These are phyloP conservation scores for Cacatua alba DNA, from an alignment of 2,113 vertebrate species.

Conservation along the genomic window DNA sequence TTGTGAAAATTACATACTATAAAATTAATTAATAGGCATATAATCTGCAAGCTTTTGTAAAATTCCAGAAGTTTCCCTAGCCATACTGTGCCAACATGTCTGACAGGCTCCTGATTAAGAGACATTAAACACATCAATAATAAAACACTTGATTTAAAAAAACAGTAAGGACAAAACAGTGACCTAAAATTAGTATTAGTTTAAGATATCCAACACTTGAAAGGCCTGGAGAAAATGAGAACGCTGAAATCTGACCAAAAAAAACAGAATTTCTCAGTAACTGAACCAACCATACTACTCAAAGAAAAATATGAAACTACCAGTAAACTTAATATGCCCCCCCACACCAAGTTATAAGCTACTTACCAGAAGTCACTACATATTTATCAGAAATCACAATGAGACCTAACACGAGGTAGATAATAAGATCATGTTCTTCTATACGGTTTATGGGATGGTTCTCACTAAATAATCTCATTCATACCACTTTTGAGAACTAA, in stretches of 20 bases:
- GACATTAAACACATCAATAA: neutral
- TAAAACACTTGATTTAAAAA: neutral
- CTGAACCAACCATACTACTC: neutral
- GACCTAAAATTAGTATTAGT: neutral
- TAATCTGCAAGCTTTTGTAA: neutral
- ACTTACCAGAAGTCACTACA: neutral
- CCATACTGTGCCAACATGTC: neutral
- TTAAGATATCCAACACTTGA: neutral
- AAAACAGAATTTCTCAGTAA: neutral
- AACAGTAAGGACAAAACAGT: neutral
- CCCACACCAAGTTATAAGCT: neutral
- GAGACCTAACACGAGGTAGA: neutral
- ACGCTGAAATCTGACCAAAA: neutral
- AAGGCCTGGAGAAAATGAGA: neutral
- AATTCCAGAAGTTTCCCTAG: neutral
- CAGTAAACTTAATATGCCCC: neutral
- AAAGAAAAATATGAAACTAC: neutral
- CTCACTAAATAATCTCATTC: neutral
- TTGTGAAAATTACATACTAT: neutral
- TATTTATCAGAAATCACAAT: neutral
- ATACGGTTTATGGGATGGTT: neutral
- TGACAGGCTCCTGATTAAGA: neutral
- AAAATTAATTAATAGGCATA: neutral
- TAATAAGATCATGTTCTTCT: neutral
- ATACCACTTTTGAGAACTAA: neutral